Evolutionary conservation across 2,797 vertebrate species (phyloP).

Genomic region (Channa striata): DNA sequence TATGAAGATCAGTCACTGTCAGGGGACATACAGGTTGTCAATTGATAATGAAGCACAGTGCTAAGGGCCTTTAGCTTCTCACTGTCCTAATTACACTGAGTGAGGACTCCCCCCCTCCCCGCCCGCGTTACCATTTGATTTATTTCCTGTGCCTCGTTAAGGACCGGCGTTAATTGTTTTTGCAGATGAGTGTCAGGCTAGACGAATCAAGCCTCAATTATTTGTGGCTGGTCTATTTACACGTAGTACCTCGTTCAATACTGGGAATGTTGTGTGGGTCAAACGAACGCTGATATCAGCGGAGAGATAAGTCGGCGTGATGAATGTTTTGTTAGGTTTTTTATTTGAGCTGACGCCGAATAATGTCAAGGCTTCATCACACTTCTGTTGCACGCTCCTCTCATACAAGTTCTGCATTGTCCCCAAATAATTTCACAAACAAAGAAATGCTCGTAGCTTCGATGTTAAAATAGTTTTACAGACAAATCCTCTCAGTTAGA

Average conservation of each 20-base stretch:
- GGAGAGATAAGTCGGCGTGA: constrained; percentile 20
- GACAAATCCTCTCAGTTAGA: not conserved
- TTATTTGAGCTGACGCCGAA: constrained; percentile 10
- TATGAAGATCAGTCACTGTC: constrained; percentile 85
- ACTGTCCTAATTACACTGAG: constrained; percentile 92
- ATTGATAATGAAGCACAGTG: constrained; percentile 87
- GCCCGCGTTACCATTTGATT: constrained; percentile 96
- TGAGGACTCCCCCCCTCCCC: constrained; percentile 88
- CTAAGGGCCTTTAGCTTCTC: constrained; percentile 87
- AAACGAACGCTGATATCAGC: constrained; percentile 25
- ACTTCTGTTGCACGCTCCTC: not conserved
- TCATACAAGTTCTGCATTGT: not conserved
- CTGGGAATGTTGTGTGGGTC: constrained; percentile 26
- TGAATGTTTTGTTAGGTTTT: constrained; percentile 11
- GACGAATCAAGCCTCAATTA: constrained; percentile 90
- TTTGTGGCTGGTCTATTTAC: constrained; percentile 80
- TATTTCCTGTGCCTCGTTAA: constrained; percentile 91
- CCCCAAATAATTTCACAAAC: not conserved
- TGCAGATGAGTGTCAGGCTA: constrained; percentile 91
- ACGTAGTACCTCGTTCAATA: constrained; percentile 75
- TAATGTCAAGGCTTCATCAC: not conserved
- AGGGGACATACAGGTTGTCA: constrained; percentile 89
- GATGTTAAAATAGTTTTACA: not conserved
- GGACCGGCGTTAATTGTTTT: constrained; percentile 93
- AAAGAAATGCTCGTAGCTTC: not conserved